These are phyloP conservation scores for Drosophila mettleri DNA, from an alignment of 2,888 invertebrate species.

Conservation along the genomic window DNA sequence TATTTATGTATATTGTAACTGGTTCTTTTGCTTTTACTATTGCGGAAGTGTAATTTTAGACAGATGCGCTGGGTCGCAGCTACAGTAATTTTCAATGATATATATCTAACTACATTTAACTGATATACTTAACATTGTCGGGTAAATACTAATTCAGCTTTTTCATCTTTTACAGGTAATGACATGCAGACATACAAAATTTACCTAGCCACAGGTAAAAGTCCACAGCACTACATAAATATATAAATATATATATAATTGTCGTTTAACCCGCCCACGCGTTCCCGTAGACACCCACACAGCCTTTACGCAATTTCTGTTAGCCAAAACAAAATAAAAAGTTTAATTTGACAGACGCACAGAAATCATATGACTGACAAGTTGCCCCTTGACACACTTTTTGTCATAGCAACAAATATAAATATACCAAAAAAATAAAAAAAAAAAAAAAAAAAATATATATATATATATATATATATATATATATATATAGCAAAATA, in stretches of 20 bases:
- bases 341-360: constrained; percentile 62
- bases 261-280: constrained; percentile 27
- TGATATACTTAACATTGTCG: background rate
- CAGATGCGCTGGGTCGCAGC: constrained; percentile 56
- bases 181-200: constrained; percentile 21
- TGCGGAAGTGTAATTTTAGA: constrained; percentile 72
- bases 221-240: background rate
- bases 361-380: constrained; percentile 76
- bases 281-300: constrained; percentile 16
- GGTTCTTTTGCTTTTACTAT: constrained; percentile 35
- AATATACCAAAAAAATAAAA: too few species aligned
- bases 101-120: background rate
- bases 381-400: constrained; percentile 81
- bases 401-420: constrained; percentile 67
- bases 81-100: constrained; percentile 1
- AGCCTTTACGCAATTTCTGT: constrained; percentile 73
- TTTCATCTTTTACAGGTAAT: constrained; percentile 67
- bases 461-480: background rate
- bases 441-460: constrained; percentile 56
- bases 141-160: constrained; percentile 13
- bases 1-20: constrained; percentile 14
- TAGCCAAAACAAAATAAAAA: constrained; percentile 33
- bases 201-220: constrained; percentile 51
- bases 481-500: background rate
- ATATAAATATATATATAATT: background rate